phyloP scores from a whole-genome alignment of 1,140 invertebrate genomes.

The Heliconius himera region DNA sequence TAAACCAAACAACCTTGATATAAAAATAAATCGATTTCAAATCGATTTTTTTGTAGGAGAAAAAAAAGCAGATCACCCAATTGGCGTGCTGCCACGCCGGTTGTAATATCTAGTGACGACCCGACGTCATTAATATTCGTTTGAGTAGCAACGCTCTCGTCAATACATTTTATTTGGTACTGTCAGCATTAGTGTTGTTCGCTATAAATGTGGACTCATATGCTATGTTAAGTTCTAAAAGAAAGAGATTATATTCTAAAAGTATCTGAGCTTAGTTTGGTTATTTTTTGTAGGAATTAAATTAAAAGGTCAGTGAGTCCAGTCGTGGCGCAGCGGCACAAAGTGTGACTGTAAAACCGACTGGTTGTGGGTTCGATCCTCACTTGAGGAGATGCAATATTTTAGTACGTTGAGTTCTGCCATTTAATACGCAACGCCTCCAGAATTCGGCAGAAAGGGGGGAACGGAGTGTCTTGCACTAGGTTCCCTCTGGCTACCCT shows the following conservation, averaged over 20 bases:
- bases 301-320: no score
- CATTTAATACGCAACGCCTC: no score
- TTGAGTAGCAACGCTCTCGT: constrained; percentile 31
- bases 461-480: no score
- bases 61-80: constrained; percentile 52
- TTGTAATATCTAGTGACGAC: constrained; percentile 47
- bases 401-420: no score
- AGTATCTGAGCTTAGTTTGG: background rate
- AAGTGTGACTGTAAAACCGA: no score
- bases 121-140: constrained; percentile 57
- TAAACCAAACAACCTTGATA: constrained; percentile 25
- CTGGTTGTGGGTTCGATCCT: no score
- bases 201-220: background rate
- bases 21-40: constrained; percentile 44
- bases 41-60: constrained; percentile 36
- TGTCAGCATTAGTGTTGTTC: background rate
- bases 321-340: no score
- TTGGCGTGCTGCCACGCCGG: constrained; percentile 52
- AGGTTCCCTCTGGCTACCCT: no score
- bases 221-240: no score
- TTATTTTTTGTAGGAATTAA: no score
- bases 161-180: constrained; percentile 28
- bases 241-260: background rate
- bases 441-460: no score
- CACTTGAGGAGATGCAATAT: no score